Evolutionary conservation across 64 coral and sea anemone species (phyloP).

Genomic region (Platygyra sinensis): DNA sequence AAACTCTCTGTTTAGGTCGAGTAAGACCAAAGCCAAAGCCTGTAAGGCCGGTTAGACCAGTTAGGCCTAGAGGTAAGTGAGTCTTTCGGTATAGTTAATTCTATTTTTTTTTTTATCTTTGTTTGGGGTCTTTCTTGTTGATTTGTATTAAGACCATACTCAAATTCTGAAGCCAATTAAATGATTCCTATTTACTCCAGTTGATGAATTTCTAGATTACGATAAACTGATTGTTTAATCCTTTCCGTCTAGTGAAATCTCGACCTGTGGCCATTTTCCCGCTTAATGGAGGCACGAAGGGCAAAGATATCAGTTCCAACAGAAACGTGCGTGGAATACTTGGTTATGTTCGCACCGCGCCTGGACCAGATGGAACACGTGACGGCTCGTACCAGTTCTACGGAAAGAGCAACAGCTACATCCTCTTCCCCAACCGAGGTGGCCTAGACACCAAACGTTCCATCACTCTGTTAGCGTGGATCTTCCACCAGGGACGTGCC

Average conservation of each 20-base stretch:
- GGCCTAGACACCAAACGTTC: slow-evolving; percentile 49
- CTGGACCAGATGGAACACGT: slow-evolving; percentile 58
- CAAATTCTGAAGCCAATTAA: too few relatives aligned
- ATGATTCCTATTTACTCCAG: too few relatives aligned
- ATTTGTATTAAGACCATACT: not conserved
- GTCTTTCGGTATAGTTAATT: not conserved
- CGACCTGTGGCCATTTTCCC: slow-evolving; percentile 34
- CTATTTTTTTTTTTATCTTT: not conserved
- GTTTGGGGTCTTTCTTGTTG: not conserved
- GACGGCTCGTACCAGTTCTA: slow-evolving; percentile 62
- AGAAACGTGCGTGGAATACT: slow-evolving; percentile 40
- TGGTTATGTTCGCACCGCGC: slow-evolving; percentile 20
- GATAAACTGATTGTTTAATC: too few relatives aligned
- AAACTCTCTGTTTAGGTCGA: not conserved
- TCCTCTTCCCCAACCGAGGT: slow-evolving; percentile 70
- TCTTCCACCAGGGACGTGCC: slow-evolving; percentile 50
- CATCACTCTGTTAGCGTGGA: slow-evolving; percentile 70
- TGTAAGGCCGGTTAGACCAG: slow-evolving; percentile 1
- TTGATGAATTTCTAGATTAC: too few relatives aligned
- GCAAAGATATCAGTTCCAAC: slow-evolving; percentile 41
- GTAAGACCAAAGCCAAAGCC: slow-evolving; percentile 4
- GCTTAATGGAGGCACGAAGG: slow-evolving; percentile 31
- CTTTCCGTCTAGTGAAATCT: not conserved
- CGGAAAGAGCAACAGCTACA: slow-evolving; percentile 57
- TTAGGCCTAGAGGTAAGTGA: not conserved